Base-by-base conservation (phyloP, 2,888 invertebrate genomes). In the Xestia c-nigrum region DNA sequence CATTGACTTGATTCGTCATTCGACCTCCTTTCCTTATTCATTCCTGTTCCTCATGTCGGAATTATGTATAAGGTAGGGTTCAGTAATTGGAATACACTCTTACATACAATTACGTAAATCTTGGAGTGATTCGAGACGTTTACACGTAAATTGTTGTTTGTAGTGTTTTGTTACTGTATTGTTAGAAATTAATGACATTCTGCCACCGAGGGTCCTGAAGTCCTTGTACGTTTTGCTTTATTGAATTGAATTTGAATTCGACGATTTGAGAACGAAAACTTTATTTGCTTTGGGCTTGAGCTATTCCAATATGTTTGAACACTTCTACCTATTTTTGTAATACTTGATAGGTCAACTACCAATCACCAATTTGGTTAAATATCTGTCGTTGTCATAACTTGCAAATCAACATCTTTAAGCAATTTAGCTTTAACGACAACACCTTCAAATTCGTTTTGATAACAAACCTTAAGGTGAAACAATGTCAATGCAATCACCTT, bases 401-500 rank as follows among this genome's bases (percentile, higher is more conserved):
- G 69, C 21, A 63, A 72, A 78, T 57, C 10, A 63, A 40, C 38
- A 46, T 65, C n/a, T 61, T 55, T n/a, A 57, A 38, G 24, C 21
- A 81, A 65, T 83, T 47, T 46, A 38, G 47, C 67, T 55, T 70
- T 72, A 72, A 69, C 67, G 63, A 72, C 38, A 19, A 47, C 66
- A 72, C 46, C 7, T 52, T 52, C 57, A 61, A 31, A 69, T 81
- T 69, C 59, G 66, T 76, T 70, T 71, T 71, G 76, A 74, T 74
- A 83, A 83, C 64, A 79, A 74, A 75, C 55, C 43, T 46, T 70
- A 68, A 83, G 68, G 86, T 75, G 70, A 80, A 66, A 86, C 80
- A 85, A 85, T 79, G 80, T 72, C 86, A 86, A 86, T 80, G 74
- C 80, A 74, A 80, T 83, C 71, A 83, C 73, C 76, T 77, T 57